Evolutionary conservation across 1,140 invertebrate species (phyloP).

Genomic region (Aricia agestis): DNA sequence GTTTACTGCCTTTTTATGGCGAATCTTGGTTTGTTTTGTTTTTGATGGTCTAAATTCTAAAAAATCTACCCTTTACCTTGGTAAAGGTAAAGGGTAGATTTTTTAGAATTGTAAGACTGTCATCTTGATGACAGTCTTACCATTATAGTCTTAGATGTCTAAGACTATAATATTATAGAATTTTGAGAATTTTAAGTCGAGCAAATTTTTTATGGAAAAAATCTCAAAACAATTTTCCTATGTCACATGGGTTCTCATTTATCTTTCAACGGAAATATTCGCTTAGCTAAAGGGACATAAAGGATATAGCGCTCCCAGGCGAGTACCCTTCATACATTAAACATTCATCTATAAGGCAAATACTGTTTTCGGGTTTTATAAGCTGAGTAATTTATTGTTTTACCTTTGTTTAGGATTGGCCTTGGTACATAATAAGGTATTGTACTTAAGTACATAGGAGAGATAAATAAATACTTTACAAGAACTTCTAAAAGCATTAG

Average conservation of each 20-base stretch:
- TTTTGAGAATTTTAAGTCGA: no score
- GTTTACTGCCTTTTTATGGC: no score
- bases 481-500: no score
- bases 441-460: not conserved
- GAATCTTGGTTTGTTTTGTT: no score
- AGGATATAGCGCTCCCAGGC: not conserved
- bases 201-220: no score
- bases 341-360: not conserved
- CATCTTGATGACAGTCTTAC: no score
- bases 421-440: not conserved
- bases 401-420: not conserved
- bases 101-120: no score
- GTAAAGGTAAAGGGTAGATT: no score
- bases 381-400: not conserved
- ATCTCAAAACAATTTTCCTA: not conserved
- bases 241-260: not conserved
- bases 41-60: no score
- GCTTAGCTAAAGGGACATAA: not conserved
- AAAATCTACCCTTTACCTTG: no score
- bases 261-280: slow-evolving; percentile 3
- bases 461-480: not conserved
- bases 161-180: no score
- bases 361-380: not conserved
- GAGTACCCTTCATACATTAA: slow-evolving; percentile 3
- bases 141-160: no score